phyloP scores from a whole-genome alignment of 37 sponge, comb jelly and placozoan genomes.

The Oscarella lobularis region DNA sequence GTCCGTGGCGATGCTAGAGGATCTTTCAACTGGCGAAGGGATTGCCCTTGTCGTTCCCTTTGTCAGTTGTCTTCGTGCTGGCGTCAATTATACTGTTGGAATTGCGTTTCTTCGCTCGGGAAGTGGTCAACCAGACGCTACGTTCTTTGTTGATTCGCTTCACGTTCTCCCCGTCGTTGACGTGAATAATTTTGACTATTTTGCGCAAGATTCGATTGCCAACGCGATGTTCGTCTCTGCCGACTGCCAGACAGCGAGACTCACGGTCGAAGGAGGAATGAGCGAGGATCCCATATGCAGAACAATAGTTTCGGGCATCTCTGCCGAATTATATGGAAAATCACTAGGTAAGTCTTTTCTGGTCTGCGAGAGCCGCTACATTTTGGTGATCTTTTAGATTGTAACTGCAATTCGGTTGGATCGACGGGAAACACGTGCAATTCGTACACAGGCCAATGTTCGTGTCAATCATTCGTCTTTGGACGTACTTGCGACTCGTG shows the following conservation, averaged over 20 bases:
- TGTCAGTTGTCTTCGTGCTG: neutral
- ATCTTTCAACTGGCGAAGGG: neutral
- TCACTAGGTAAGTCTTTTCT: neutral
- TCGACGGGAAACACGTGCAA: too few species aligned
- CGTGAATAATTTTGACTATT: neutral
- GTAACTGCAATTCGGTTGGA: neutral
- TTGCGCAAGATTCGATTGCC: neutral
- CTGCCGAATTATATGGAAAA: neutral
- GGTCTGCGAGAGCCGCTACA: neutral
- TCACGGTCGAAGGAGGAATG: neutral
- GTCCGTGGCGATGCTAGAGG: neutral
- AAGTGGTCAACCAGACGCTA: neutral
- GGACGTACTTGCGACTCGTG: neutral
- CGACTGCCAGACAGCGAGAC: neutral
- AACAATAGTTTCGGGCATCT: neutral
- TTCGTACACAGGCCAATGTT: neutral
- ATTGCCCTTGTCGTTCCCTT: neutral
- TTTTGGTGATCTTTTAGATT: neutral
- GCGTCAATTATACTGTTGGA: neutral
- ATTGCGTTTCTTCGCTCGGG: neutral
- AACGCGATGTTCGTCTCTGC: neutral
- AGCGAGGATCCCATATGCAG: neutral
- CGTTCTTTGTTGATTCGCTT: slow-evolving; percentile 54
- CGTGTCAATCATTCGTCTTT: neutral
- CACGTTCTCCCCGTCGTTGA: slow-evolving; percentile 19